Evolutionary conservation across 2,888 invertebrate species (phyloP), one percentile per base, ranked within the genome.

Genomic region (Pinctada fucata): DNA sequence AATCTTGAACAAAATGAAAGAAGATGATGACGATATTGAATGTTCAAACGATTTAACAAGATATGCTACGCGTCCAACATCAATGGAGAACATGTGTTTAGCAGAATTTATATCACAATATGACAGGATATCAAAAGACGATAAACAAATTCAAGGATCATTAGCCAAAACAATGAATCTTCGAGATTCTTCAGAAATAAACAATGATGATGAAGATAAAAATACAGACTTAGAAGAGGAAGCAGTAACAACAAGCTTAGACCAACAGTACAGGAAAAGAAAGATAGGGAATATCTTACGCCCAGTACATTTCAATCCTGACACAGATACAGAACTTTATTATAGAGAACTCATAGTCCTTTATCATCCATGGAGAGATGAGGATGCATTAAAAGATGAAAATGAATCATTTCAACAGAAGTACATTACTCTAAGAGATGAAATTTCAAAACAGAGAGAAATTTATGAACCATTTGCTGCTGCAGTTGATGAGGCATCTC

Each of bases 281-380:
- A 76, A 58, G 50, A 76, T 49, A 45, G 66, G 73, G 2, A 50
- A 72, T 6, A 81, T 85, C n/a, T 76, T 84, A 4, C 63, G 86
- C 47, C 80, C 78, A 65, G 85, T 85, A 51, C 79, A 81, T 65
- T 86, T 82, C 72, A 84, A 85, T 66, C 69, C 74, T 52, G 66
- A 82, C 45, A 64, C 64, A 52, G 88, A 90, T 66, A 49, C 80
- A 16, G 78, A 85, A 16, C 84, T 90, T 50, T 87, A 83, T 76
- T 88, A 82, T 70, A 79, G 90, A 68, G 87, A 89, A 66, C 78
- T 85, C 8, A n/a, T 88, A 0, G 87, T 90, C 88, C 80, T 91
- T 3, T 91, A 80, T 77, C 16, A 79, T 1, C 86, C 89, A 3
- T 91, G 90, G 90, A 76, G 89, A 72, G 70, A 89, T 75, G 90